Percentiles rank a stretch among this genome's conserved stretches.
phyloP scores from a whole-genome alignment of 2,888 invertebrate species.

The Thyatira batis region DNA sequence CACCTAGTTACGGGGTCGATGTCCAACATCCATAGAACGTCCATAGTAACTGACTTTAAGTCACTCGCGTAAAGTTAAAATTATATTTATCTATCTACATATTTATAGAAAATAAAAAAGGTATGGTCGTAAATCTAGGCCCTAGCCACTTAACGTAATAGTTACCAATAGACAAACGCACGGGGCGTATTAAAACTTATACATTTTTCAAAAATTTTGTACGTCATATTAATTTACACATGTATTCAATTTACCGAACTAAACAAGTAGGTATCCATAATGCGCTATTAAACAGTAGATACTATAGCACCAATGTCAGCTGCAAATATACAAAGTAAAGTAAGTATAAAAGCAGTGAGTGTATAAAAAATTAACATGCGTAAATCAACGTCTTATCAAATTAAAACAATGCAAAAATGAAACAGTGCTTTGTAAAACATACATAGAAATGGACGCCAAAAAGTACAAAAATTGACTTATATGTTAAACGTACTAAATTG shows the following conservation, averaged over 20 bases:
- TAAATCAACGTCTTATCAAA: constrained; percentile 22
- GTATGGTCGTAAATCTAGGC: background rate
- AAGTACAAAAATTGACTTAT: constrained; percentile 74
- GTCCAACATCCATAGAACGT: constrained; percentile 57
- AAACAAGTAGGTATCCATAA: constrained; percentile 23
- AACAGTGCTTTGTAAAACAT: constrained; percentile 27
- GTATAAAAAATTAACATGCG: constrained; percentile 26
- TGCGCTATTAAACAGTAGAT: constrained; percentile 45
- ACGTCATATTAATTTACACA: constrained; percentile 35
- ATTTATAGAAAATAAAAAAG: constrained; percentile 39
- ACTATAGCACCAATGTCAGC: constrained; percentile 79
- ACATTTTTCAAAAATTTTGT: constrained; percentile 34
- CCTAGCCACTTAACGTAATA: background rate
- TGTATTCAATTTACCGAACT: constrained; percentile 12
- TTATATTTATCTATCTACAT: constrained; percentile 60
- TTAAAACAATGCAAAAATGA: constrained; percentile 15
- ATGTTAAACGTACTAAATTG: constrained; percentile 69
- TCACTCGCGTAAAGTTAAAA: constrained; percentile 48
- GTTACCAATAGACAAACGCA: background rate
- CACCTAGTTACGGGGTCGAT: constrained; percentile 51
- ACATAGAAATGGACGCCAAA: constrained; percentile 66
- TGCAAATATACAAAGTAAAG: constrained; percentile 58
- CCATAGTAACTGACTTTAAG: constrained; percentile 63
- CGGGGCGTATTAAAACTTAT: background rate
- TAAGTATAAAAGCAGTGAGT: constrained; percentile 58